Evolutionary conservation across 2,113 vertebrate species (phyloP).

Genomic region (Chloroceryle aenea): DNA sequence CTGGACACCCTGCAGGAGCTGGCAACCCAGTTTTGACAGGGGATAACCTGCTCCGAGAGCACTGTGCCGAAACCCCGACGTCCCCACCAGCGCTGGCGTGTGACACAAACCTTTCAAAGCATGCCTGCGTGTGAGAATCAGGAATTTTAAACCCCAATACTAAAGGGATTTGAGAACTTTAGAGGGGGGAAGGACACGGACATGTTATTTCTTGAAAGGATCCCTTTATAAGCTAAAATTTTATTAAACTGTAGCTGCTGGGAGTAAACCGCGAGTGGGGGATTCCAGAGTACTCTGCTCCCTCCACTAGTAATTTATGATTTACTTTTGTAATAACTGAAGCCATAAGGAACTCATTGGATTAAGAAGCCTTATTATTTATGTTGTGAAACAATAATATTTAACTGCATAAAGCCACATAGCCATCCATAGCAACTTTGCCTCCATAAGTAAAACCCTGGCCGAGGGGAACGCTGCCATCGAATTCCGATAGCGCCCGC

Average conservation of each 20-base stretch:
- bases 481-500: background rate
- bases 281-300: background rate
- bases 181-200: no score
- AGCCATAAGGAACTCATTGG: conserved; percentile 16
- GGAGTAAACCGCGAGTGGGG: background rate
- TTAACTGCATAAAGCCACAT: background rate
- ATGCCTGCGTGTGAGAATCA: background rate
- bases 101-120: background rate
- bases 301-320: background rate
- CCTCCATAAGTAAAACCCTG: background rate
- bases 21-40: background rate
- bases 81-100: fast-evolving
- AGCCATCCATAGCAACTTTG: background rate
- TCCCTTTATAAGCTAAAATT: background rate
- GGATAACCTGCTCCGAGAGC: background rate
- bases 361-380: conserved; percentile 5
- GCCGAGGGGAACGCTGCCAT: background rate
- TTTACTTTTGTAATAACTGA: background rate
- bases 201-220: background rate
- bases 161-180: background rate
- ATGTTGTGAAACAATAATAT: background rate
- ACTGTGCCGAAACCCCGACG: background rate
- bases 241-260: conserved; percentile 45
- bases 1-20: background rate
- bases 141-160: background rate